Base-by-base conservation (phyloP, 2,797 vertebrate species). In the Arvicola amphibius region DNA sequence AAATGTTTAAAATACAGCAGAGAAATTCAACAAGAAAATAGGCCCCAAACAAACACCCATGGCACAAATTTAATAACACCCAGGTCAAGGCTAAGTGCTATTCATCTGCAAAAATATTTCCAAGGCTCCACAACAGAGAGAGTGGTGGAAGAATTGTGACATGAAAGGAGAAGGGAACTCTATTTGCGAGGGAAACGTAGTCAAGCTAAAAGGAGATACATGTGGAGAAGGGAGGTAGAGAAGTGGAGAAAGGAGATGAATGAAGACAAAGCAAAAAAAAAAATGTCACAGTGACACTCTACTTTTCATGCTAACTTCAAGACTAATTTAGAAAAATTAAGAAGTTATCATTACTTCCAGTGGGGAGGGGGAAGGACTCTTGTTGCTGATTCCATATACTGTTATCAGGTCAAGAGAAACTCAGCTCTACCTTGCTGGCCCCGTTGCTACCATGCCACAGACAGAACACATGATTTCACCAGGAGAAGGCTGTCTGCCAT, bases 1-100 rank as follows among this genome's bases (percentile, higher is more conserved):
- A 74, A 73, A 78, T 56, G 37, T 89, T 73, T 59, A 71, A 83
- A 81, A 48, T 40, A n/a, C 21, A 78, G 13, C 69, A 88, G 71
- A 91, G 37, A 96, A 93, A 83, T 93, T 61, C 51, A 25, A 73
- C 25, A 88, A 94, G 95, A 79, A 96, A 63, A 61, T 59, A 56
- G 37, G 19, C 67, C 43, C 80, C n/a, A 77, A 43, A 63, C 56
- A 77, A 96, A 84, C n/a, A 46, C 37, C 46, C 8, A 34, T 40
- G 9, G 8, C 34, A 86, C 1, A 7, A 67, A 65, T 53, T 79
- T 63, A 48, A 34, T 32, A 92, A 25, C 6, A 69, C n/a, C 17
- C 1, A 73, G 43, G 9, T 48, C 32, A 29, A 40, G 10, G 56
- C n/a, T 56, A 19, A 13, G 29, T 71, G 43, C 46, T 76, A 17